Conservation (phyloP, 2,113 vertebrate genomes). For the Oryzias celebensis region DNA sequence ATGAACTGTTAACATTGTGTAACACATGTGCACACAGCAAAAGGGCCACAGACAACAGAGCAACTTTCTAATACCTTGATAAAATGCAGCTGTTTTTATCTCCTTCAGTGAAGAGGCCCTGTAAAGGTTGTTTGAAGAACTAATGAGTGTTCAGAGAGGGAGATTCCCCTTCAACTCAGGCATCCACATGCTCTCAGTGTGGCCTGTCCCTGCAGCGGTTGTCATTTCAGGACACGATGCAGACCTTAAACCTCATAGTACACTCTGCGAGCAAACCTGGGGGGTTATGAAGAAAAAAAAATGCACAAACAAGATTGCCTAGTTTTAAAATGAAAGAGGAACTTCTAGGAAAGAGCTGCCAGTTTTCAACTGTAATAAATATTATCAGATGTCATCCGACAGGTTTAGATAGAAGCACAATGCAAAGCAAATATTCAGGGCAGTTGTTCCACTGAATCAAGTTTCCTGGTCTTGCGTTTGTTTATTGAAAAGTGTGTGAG, state of each 20-base stretch:
- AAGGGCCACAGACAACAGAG: slow-evolving; percentile 27
- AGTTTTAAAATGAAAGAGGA: slow-evolving; percentile 26
- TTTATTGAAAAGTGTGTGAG: slow-evolving; percentile 31
- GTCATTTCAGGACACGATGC: slow-evolving; percentile 43
- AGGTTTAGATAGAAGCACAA: slow-evolving; percentile 3
- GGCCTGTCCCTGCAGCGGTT: slow-evolving; percentile 41
- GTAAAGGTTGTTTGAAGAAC: slow-evolving; percentile 43
- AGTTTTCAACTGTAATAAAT: slow-evolving; percentile 9
- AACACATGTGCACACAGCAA: slow-evolving; percentile 27
- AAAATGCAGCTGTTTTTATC: slow-evolving; percentile 60
- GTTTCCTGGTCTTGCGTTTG: slow-evolving; percentile 4
- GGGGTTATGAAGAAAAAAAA: not conserved
- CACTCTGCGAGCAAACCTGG: not conserved
- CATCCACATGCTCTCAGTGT: slow-evolving; percentile 27
- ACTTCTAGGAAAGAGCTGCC: slow-evolving; percentile 1
- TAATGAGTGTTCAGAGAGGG: slow-evolving; percentile 55
- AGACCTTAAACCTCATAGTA: slow-evolving; percentile 21
- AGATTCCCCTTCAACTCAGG: slow-evolving; percentile 54
- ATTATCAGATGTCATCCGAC: slow-evolving; percentile 16
- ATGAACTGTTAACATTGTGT: slow-evolving; percentile 54
- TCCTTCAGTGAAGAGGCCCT: slow-evolving; percentile 35
- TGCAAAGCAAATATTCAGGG: not conserved
- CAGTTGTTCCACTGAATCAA: not conserved
- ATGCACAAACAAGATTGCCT: not conserved
- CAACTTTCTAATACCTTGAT: slow-evolving; percentile 40